Base-by-base conservation (phyloP, 2,797 vertebrate species). In the Diplodus sargus region DNA sequence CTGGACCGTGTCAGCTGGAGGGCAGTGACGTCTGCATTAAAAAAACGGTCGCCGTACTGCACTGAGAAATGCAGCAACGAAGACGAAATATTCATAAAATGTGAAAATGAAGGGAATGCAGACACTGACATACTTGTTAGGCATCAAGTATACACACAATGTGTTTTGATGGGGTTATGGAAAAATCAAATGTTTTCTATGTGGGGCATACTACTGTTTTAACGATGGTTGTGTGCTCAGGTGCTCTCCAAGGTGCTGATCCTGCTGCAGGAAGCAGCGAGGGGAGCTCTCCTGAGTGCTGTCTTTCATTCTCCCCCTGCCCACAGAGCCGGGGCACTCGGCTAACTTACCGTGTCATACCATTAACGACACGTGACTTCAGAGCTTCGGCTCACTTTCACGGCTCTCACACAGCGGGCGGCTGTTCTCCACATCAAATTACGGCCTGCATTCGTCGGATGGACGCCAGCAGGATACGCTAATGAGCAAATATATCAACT, bases 211-310 rank as follows among this genome's bases (percentile, higher is more conserved):
- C 34, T 34, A 34, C 34, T 34, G 34, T 34, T 34, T 34, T 34
- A 6, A 34, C 6, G 30, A 34, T 6, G 17, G 17, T 18, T 5
- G 45, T 51, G 49, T 2, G 14, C 20, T 47, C 54, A 1, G 20
- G 52, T 0, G 45, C 49, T 81, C 48, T 74, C 65, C 65, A 60
- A 66, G 78, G 69, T 81, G 74, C 78, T 80, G 74, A 84, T 68
- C 9, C 51, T 13, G 49, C 42, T 25, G 54, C 43, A 34, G 28
- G 48, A 10, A 45, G 42, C n/a, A 12, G 42, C 9, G n/a, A 17
- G 28, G 8, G 6, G 10, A 60, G 49, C 47, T 53, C 3, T 58
- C 56, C 78, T 8, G 8, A 10, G 13, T 53, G 0, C 20, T 58
- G 5, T 23, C 49, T 57, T n/a, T 60, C 30, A 7, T 5, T 7